These are phyloP conservation scores for Anniella stebbinsi DNA, from an alignment of 2,797 vertebrate genomes.

Conservation along the genomic window DNA sequence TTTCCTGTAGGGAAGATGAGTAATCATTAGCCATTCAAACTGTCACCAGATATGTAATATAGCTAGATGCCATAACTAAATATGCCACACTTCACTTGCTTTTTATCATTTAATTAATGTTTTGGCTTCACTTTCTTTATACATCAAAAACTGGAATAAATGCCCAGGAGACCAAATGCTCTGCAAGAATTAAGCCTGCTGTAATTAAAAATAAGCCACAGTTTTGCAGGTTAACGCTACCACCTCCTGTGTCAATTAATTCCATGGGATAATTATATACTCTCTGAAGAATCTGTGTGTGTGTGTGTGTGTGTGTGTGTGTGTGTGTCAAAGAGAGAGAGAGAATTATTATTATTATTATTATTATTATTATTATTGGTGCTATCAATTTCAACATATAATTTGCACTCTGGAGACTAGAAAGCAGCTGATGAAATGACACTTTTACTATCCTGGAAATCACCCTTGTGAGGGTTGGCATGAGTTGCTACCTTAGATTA, in stretches of 20 bases:
- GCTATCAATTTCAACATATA: not conserved
- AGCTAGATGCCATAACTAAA: not conserved
- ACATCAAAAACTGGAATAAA: not conserved
- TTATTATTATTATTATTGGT: not conserved
- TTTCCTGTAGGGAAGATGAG: slow-evolving; percentile 83
- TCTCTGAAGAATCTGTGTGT: not conserved
- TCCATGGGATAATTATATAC: not conserved
- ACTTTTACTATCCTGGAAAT: not conserved
- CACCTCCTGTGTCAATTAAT: not conserved
- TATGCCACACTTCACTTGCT: not conserved
- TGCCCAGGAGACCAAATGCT: not conserved
- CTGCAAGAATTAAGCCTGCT: not conserved
- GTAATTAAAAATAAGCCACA: slow-evolving; percentile 3
- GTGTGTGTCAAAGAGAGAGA: too few relatives aligned
- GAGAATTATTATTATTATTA: too few relatives aligned
- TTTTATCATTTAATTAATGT: slow-evolving; percentile 3
- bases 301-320: not conserved
- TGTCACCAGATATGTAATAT: not conserved
- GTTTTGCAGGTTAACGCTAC: not conserved
- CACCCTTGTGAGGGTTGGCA: too few relatives aligned
- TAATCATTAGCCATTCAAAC: slow-evolving; percentile 44
- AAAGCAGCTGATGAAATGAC: not conserved
- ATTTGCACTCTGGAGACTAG: not conserved
- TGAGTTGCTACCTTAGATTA: too few relatives aligned
- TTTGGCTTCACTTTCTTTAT: not conserved